These are phyloP conservation scores for Menidia beryllina DNA, from an alignment of 2,113 vertebrate species.

Conservation along the genomic window DNA sequence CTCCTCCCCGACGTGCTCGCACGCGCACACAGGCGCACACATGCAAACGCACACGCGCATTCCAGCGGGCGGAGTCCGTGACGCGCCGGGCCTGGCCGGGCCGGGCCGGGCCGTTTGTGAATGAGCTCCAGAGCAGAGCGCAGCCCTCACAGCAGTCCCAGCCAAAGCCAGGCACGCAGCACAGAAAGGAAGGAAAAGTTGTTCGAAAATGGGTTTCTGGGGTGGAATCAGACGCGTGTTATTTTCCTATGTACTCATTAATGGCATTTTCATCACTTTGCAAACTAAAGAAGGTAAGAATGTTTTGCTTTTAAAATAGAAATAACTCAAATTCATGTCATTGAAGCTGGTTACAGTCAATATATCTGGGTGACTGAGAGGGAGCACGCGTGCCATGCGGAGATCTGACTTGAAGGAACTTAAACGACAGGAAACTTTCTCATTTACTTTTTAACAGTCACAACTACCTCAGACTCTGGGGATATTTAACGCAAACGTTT, in stretches of 20 bases:
- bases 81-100: conserved; percentile 44
- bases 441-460: conserved; percentile 7
- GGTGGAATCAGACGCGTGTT: conserved; percentile 70
- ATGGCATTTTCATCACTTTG: conserved; percentile 77
- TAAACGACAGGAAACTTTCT: conserved; percentile 40
- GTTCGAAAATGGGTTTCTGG: conserved; percentile 79
- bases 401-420: conserved; percentile 9
- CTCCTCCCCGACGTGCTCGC: conserved; percentile 32
- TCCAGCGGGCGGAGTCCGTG: conserved; percentile 79
- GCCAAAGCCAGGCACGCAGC: conserved; percentile 48
- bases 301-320: background rate
- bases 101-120: conserved; percentile 71
- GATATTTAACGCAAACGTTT: background rate
- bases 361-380: background rate
- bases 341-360: background rate
- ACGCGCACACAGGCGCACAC: conserved; percentile 14
- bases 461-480: background rate
- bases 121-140: conserved; percentile 70
- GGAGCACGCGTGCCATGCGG: conserved; percentile 43
- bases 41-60: conserved; percentile 59
- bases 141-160: conserved; percentile 50
- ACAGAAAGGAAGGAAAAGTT: conserved; percentile 47
- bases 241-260: conserved; percentile 77
- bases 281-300: conserved; percentile 83
- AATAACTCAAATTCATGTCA: background rate